Base-by-base conservation (phyloP, 2,888 invertebrate species). In the Thumatha senex region DNA sequence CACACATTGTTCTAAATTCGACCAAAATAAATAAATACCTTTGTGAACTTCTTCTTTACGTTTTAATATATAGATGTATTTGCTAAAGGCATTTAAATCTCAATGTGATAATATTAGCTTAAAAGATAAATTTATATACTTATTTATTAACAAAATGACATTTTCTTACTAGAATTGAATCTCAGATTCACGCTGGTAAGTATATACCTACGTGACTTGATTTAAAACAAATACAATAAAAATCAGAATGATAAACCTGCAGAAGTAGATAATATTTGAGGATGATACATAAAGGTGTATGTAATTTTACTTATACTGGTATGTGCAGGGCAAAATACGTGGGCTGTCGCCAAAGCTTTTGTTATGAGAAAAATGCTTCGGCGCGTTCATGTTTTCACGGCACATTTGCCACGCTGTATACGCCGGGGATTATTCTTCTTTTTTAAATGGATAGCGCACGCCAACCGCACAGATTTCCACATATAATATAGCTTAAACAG, bases 361-460 rank as follows among this genome's bases (percentile, higher is more conserved):
- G 87, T 85, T 76, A 74, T 74, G 79, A 81, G 85, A 82, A 85
- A 87, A 86, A 88, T 84, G 83, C 77, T 79, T 68, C 74, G 71
- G 67, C 78, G 79, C 82, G 80, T 79, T 81, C 69, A 79, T 83
- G 83, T 80, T 83, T 85, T 86, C 84, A 87, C 87, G 84, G 72
- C 82, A 87, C 89, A 86, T 89, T 89, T 83, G 77, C 78, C 78
- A 69, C 75, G 70, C 77, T 76, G 82, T 82, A 80, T 83, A 76
- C 81, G 74, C 74, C 69, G 56, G 72, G 81, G 81, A 84, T 86
- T 86, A 85, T 82, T 82, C 82, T 76, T 77, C 80, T 80, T 86
- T 84, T 86, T 84, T 85, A 86, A 87, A 86, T 86, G 86, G 82
- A 84, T 83, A 80, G 74, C 76, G 73, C 70, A 79, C 71, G 77